These are phyloP conservation scores for Corvus cornix DNA, from an alignment of 2,113 vertebrate species.

Conservation along the genomic window DNA sequence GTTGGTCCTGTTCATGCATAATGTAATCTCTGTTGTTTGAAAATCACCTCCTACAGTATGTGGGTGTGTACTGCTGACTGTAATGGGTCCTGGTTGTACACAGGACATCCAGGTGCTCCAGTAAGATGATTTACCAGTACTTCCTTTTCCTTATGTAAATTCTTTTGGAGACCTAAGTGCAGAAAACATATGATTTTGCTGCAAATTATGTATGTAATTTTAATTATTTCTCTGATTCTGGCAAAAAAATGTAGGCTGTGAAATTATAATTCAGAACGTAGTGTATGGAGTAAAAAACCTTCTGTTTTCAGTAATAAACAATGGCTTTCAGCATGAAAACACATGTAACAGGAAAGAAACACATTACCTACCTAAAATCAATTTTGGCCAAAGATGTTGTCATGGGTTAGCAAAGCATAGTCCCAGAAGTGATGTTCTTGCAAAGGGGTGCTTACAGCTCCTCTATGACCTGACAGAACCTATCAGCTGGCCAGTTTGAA, in stretches of 20 bases:
- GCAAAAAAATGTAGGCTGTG: accelerated
- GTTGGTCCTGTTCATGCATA: neutral
- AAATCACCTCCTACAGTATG: neutral
- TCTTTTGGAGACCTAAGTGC: neutral
- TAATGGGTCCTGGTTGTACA: neutral
- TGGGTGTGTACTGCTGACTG: neutral
- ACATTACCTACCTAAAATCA: neutral
- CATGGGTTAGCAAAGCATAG: no score
- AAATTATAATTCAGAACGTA: neutral
- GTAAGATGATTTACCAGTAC: neutral
- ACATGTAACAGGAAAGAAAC: neutral
- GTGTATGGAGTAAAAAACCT: neutral
- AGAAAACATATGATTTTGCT: neutral
- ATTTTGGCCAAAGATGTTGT: neutral
- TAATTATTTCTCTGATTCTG: neutral
- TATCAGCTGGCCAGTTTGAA: no score
- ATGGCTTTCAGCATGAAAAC: neutral
- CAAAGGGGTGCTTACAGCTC: no score
- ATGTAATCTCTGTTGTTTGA: neutral
- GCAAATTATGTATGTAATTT: neutral
- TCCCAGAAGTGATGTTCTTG: no score
- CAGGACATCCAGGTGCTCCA: neutral
- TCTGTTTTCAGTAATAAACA: neutral
- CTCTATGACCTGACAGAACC: no score
- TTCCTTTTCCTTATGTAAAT: neutral